Evolutionary conservation across 2,888 invertebrate genomes (phyloP).

Genomic region (Euplagia quadripunctaria): DNA sequence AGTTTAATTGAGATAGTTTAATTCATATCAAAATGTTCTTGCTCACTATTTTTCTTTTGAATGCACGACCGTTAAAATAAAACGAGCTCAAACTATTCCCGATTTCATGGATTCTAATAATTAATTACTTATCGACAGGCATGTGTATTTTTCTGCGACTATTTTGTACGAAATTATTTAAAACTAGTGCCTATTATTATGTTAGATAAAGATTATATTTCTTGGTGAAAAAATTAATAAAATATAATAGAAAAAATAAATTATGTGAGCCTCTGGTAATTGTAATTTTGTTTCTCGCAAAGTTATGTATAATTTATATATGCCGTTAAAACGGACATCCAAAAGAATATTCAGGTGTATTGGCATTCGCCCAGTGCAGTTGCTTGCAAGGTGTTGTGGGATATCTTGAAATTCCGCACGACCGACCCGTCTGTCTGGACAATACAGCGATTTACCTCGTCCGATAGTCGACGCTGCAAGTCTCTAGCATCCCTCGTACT

Average conservation of each 20-base stretch:
- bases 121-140: not conserved
- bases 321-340: slow-evolving; percentile 23
- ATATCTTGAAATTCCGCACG: slow-evolving; percentile 46
- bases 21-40: too few relatives aligned
- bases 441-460: slow-evolving; percentile 43
- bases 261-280: not conserved
- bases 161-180: not conserved
- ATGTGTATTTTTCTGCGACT: too few relatives aligned
- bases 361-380: slow-evolving; percentile 38
- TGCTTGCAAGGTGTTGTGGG: slow-evolving; percentile 35
- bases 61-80: too few relatives aligned
- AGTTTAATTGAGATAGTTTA: too few relatives aligned
- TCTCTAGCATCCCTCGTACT: slow-evolving; percentile 21
- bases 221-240: not conserved
- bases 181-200: not conserved
- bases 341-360: slow-evolving; percentile 27
- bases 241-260: not conserved
- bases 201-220: not conserved
- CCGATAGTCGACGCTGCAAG: slow-evolving; percentile 22
- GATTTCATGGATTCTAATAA: too few relatives aligned
- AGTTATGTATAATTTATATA: slow-evolving; percentile 3
- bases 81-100: too few relatives aligned
- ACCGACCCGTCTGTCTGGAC: slow-evolving; percentile 36
- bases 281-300: not conserved
- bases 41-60: too few relatives aligned